Percentiles rank a stretch among this genome's conserved stretches.
These are phyloP conservation scores for Dioctria rufipes DNA, from an alignment of 2,888 invertebrate species.

Conservation along the genomic window DNA sequence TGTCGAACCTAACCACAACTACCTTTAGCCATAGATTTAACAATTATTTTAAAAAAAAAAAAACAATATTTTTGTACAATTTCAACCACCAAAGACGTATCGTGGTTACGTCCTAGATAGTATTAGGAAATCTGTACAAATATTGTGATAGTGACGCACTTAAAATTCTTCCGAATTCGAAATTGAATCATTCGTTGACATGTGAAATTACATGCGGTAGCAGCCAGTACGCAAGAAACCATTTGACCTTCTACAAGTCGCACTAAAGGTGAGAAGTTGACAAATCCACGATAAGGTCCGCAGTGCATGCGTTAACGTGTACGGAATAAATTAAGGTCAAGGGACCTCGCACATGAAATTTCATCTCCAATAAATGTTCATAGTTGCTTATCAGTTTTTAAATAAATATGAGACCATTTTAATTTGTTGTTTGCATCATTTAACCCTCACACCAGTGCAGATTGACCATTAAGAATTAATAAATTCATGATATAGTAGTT, in stretches of 20 bases:
- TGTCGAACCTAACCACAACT: neutral
- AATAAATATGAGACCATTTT: constrained; percentile 6
- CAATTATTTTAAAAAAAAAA: too few species aligned
- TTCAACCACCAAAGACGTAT: neutral
- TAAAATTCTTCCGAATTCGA: neutral
- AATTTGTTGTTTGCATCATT: constrained; percentile 46
- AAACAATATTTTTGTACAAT: neutral
- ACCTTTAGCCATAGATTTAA: neutral
- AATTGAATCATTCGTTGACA: constrained; percentile 1
- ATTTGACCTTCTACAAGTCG: constrained; percentile 29
- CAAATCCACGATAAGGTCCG: constrained; percentile 32
- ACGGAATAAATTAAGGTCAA: constrained; percentile 47
- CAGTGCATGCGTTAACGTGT: neutral
- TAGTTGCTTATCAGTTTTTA: constrained; percentile 19
- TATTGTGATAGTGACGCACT: constrained; percentile 22
- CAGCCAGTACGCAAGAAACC: neutral
- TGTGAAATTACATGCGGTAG: too few species aligned
- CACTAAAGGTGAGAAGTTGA: constrained; percentile 20
- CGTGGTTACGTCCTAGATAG: neutral
- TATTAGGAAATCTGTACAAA: neutral
- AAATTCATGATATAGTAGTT: neutral
- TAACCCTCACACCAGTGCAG: neutral
- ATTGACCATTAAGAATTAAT: neutral
- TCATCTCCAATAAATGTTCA: neutral
- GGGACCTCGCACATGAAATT: constrained; percentile 24